These are phyloP conservation scores for Eleutherodactylus coqui DNA, from an alignment of 2,797 vertebrate genomes.

Conservation along the genomic window DNA sequence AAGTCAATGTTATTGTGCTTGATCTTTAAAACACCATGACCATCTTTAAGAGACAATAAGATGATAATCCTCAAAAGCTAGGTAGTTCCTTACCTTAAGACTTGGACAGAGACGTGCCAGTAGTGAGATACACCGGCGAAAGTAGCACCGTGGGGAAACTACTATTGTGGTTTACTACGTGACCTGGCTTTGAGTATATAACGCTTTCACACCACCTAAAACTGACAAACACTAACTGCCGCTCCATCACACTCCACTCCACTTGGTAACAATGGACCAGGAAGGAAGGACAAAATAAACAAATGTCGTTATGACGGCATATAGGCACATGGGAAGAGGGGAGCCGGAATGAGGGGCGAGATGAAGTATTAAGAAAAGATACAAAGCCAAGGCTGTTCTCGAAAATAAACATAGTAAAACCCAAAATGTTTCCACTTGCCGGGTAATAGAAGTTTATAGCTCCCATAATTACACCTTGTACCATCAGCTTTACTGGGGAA, in stretches of 20 bases:
- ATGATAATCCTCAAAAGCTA: too few relatives aligned
- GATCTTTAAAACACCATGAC: not conserved
- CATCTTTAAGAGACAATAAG: not conserved
- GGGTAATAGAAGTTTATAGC: not conserved
- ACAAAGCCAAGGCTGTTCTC: not conserved
- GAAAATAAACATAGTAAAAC: not conserved
- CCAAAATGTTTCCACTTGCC: conserved; percentile 13
- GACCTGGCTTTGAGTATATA: not conserved
- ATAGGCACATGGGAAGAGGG: not conserved
- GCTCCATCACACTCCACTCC: not conserved
- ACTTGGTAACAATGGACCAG: not conserved
- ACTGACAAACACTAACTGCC: not conserved
- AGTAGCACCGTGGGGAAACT: not conserved
- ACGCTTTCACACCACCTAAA: not conserved
- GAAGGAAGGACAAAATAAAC: not conserved
- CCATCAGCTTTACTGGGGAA: not conserved
- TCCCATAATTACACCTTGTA: not conserved
- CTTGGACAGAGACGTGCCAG: not conserved
- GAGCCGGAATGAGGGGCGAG: not conserved
- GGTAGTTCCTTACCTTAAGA: not conserved
- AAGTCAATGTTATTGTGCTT: not conserved
- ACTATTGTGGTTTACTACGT: not conserved
- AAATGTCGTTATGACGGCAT: not conserved
- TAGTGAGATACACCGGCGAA: not conserved
- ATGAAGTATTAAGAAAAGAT: not conserved